phyloP scores from a whole-genome alignment of 37 sponge, comb jelly and placozoan genomes.

The Chondrilla cf. caribensis region DNA sequence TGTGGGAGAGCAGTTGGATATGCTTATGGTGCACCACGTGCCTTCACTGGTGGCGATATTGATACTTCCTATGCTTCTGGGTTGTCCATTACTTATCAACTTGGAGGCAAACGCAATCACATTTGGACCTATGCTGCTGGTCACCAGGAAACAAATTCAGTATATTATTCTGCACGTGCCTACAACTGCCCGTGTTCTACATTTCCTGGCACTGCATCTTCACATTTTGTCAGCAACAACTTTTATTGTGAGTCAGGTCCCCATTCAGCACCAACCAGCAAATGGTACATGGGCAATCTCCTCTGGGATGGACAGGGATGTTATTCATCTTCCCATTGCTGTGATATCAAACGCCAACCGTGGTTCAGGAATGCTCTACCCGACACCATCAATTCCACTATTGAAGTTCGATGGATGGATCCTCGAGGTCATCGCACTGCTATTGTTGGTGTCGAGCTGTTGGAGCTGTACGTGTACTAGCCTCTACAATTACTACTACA shows the following conservation, averaged over 20 bases:
- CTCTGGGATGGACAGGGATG: conserved; percentile 6
- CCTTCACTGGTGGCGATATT: neutral
- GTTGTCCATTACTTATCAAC: neutral
- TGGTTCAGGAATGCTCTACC: conserved; percentile 5
- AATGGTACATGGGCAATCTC: neutral
- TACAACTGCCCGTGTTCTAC: conserved; percentile 13
- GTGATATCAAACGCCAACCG: neutral
- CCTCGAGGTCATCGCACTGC: no score
- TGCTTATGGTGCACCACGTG: neutral
- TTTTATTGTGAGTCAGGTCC: neutral
- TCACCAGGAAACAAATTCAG: neutral
- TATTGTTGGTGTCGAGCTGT: no score
- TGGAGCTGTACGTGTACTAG: no score
- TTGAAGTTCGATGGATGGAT: conserved; percentile 21
- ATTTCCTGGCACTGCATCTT: neutral
- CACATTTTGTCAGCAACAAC: neutral
- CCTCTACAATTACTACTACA: no score
- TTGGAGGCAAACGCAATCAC: neutral
- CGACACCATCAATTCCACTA: neutral
- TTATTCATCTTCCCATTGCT: neutral
- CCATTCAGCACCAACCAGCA: neutral
- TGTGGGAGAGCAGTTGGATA: conserved; percentile 18
- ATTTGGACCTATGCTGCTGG: conserved; percentile 23
- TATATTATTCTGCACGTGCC: no score
- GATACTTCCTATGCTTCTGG: neutral